phyloP scores from a whole-genome alignment of 2,888 invertebrate genomes.

The Daptonema setosum region DNA sequence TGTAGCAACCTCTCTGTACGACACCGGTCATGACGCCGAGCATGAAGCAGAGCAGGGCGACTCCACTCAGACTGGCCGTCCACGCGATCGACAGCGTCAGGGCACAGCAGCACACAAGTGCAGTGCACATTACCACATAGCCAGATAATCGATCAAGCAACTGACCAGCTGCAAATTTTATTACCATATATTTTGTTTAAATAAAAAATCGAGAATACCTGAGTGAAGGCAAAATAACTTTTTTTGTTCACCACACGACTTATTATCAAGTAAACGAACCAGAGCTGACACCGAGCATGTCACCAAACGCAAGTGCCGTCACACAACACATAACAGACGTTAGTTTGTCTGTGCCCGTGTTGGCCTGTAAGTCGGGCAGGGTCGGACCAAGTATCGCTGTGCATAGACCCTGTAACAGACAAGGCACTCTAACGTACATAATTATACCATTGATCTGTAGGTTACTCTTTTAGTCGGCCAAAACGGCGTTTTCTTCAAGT shows the following conservation, averaged over 20 bases:
- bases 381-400: conserved; percentile 5
- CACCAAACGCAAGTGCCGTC: conserved; percentile 1
- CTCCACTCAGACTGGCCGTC: neutral
- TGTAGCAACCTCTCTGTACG: conserved; percentile 4
- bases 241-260: too few relatives aligned
- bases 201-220: too few relatives aligned
- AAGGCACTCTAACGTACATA: neutral
- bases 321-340: neutral
- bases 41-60: neutral
- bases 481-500: too few relatives aligned
- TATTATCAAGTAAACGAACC: too few relatives aligned
- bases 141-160: neutral
- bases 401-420: conserved; percentile 4
- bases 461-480: too few relatives aligned
- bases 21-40: conserved; percentile 1
- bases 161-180: neutral
- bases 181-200: too few relatives aligned
- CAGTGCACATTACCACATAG: neutral
- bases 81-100: conserved; percentile 1
- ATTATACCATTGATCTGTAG: too few relatives aligned
- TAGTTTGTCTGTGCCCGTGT: neutral
- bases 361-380: conserved; percentile 5
- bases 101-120: neutral
- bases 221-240: too few relatives aligned
- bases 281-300: neutral